phyloP scores from a whole-genome alignment of 2,797 vertebrate genomes.

The Cynodonichthys magdalenae region DNA sequence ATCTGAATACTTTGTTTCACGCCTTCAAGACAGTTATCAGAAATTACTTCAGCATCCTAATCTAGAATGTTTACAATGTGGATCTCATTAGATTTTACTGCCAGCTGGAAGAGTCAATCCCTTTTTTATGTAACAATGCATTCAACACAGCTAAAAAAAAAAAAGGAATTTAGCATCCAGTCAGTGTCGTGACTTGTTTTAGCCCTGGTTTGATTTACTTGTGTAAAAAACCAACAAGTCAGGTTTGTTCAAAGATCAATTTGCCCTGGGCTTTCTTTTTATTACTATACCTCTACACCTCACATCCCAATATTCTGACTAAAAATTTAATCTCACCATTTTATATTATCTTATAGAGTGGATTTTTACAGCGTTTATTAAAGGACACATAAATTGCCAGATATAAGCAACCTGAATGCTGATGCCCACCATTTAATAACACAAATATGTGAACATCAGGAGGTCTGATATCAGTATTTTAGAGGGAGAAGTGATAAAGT shows the following conservation, averaged over 20 bases:
- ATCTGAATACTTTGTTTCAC: too few relatives aligned
- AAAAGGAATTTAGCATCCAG: neutral
- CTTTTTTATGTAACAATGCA: neutral
- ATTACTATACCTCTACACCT: constrained; percentile 10
- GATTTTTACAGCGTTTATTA: neutral
- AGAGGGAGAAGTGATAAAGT: neutral
- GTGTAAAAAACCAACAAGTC: constrained; percentile 14
- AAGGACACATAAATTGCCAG: neutral
- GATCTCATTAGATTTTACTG: neutral
- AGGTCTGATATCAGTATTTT: neutral
- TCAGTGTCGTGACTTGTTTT: neutral
- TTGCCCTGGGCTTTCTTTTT: constrained; percentile 8
- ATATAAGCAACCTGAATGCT: constrained; percentile 19
- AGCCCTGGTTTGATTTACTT: neutral
- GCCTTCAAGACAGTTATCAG: too few relatives aligned
- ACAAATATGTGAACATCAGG: neutral
- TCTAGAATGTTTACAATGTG: neutral
- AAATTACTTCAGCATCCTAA: neutral
- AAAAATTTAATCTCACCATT: neutral
- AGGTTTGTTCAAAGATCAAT: constrained; percentile 12
- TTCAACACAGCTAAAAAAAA: neutral
- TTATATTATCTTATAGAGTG: neutral
- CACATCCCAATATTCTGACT: constrained; percentile 2
- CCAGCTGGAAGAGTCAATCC: neutral
- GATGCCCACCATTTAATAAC: constrained; percentile 25